Percentiles rank a stretch among this genome's conserved stretches.
phyloP scores from a whole-genome alignment of 2,888 invertebrate species.

The Minunthozetes semirufus region DNA sequence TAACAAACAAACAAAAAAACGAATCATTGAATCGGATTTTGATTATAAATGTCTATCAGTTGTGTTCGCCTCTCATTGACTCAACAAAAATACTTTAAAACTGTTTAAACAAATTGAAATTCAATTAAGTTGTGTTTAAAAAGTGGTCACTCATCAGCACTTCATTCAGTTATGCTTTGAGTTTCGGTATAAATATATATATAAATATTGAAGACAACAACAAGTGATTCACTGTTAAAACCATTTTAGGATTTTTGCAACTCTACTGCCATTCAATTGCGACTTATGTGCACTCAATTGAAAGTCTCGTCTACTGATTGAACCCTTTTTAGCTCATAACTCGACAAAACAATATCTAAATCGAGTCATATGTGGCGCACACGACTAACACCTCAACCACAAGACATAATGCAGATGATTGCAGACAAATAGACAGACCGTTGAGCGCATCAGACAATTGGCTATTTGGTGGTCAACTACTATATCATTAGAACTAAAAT shows the following conservation, averaged over 20 bases:
- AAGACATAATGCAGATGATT: no score
- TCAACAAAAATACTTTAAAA: neutral
- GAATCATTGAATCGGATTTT: neutral
- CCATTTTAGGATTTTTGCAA: conserved; percentile 18
- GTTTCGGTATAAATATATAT: neutral
- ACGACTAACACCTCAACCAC: neutral
- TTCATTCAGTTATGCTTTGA: conserved; percentile 22
- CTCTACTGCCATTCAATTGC: conserved; percentile 24
- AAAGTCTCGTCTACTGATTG: neutral
- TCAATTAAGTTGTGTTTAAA: neutral
- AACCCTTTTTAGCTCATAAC: neutral
- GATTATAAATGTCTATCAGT: neutral
- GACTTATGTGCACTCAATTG: conserved; percentile 7
- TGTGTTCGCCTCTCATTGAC: conserved; percentile 14
- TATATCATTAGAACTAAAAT: neutral
- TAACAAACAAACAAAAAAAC: neutral
- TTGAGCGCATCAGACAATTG: conserved; percentile 7
- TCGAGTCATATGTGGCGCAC: neutral
- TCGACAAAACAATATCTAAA: neutral
- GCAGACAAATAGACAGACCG: neutral
- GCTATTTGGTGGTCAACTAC: neutral
- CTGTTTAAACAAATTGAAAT: neutral
- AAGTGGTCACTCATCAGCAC: conserved; percentile 17
- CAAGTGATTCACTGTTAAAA: conserved; percentile 23
- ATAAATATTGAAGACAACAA: conserved; percentile 11